phyloP scores from a whole-genome alignment of 2,888 invertebrate species.

The Cybosia mesomella region DNA sequence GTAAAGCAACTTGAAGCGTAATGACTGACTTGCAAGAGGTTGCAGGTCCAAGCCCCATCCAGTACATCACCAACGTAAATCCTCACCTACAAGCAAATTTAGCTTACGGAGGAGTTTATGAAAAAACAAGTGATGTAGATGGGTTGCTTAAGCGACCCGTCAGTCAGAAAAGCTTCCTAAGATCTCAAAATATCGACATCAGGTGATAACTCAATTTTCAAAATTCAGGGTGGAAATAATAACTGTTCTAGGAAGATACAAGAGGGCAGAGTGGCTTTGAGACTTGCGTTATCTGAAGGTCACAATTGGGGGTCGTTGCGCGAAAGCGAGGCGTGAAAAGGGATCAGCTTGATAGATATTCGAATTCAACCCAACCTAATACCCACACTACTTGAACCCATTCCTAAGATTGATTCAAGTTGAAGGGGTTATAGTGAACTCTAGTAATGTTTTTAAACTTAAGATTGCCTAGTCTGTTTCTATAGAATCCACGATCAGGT shows the following conservation, averaged over 20 bases:
- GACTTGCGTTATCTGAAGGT: neutral
- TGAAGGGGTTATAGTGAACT: neutral
- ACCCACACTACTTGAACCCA: neutral
- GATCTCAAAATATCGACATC: neutral
- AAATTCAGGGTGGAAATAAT: neutral
- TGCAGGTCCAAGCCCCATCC: neutral
- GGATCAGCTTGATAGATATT: neutral
- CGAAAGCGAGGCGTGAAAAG: neutral
- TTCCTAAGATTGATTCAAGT: neutral
- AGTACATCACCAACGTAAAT: neutral
- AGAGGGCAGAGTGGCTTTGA: neutral
- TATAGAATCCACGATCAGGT: neutral
- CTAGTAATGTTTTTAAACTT: neutral
- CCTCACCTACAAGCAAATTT: conserved; percentile 1
- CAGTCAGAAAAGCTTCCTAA: neutral
- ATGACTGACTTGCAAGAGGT: neutral
- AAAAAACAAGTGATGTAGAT: neutral
- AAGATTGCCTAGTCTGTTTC: neutral
- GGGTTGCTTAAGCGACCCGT: neutral
- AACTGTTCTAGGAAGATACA: neutral
- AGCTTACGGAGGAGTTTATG: conserved; percentile 1
- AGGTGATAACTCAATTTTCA: neutral
- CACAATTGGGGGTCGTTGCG: neutral
- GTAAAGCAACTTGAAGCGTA: neutral
- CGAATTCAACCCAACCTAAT: neutral